These are phyloP conservation scores for Drosophila kanekoi DNA, from an alignment of 2,888 invertebrate species.

Conservation along the genomic window DNA sequence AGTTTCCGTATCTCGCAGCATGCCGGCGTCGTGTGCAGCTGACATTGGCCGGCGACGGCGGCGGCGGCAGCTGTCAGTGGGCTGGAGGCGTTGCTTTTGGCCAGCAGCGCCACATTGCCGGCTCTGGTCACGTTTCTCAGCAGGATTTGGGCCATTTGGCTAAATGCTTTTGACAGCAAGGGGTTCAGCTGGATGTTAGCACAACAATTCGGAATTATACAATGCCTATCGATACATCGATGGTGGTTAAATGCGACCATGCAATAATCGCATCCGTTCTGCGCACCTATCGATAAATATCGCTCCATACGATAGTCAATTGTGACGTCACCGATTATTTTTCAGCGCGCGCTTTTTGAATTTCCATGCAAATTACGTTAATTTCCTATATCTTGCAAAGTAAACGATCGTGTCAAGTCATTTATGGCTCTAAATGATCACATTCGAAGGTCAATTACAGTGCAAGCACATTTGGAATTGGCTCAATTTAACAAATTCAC, in stretches of 20 bases:
- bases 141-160: conserved; percentile 48
- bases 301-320: background rate
- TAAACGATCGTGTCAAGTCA: background rate
- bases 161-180: background rate
- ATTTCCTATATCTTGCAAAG: background rate
- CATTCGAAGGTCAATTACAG: too few relatives aligned
- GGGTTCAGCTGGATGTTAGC: conserved; percentile 13
- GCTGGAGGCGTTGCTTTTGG: conserved; percentile 4
- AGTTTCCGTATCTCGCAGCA: conserved; percentile 90
- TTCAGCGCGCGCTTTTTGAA: conserved; percentile 3
- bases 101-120: conserved; percentile 15
- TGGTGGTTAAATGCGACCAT: background rate
- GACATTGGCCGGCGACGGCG: conserved; percentile 84
- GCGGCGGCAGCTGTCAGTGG: conserved; percentile 2
- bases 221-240: conserved; percentile 50
- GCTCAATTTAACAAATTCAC: too few relatives aligned
- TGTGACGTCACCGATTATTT: background rate
- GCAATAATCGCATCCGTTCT: fast-evolving
- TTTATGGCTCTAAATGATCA: background rate
- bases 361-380: fast-evolving
- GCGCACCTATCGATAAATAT: conserved; percentile 24
- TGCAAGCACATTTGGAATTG: background rate
- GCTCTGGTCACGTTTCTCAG: conserved; percentile 23
- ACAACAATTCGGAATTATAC: conserved; percentile 59
- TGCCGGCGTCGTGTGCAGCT: conserved; percentile 87